Conservation (phyloP, 2,888 invertebrate species). For the Gonocerus acuteangulatus region DNA sequence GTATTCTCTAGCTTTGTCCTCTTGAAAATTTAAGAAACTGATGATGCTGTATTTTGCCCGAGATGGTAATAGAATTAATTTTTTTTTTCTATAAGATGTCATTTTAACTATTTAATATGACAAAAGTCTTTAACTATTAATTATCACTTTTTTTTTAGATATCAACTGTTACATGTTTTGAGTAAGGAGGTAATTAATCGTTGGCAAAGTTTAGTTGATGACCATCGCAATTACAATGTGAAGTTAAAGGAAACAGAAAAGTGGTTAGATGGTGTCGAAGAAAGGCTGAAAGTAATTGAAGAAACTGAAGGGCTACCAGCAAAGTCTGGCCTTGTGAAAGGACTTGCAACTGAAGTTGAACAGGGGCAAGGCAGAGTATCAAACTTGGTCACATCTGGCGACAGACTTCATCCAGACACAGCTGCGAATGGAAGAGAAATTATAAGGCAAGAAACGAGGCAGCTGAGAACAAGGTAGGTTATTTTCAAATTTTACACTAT, state of each 20-base stretch:
- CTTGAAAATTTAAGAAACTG: too few species aligned
- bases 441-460: slow-evolving; percentile 74
- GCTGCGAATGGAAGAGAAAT: slow-evolving; percentile 83
- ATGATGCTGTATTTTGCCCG: too few species aligned
- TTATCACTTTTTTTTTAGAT: too few species aligned
- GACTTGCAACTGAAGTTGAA: slow-evolving; percentile 69
- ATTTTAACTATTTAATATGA: too few species aligned
- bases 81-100: too few species aligned
- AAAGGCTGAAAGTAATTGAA: slow-evolving; percentile 57
- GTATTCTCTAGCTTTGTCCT: too few species aligned
- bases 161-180: slow-evolving; percentile 68
- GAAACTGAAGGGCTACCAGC: slow-evolving; percentile 53
- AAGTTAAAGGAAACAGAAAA: slow-evolving; percentile 64
- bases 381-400: slow-evolving; percentile 67
- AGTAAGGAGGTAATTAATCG: slow-evolving; percentile 80
- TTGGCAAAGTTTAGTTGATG: slow-evolving; percentile 73
- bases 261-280: slow-evolving; percentile 72
- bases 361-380: slow-evolving; percentile 63
- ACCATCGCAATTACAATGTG: slow-evolving; percentile 70
- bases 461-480: slow-evolving; percentile 48
- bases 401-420: slow-evolving; percentile 86
- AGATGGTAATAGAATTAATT: too few species aligned
- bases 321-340: slow-evolving; percentile 60
- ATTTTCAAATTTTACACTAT: not conserved
- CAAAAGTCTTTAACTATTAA: too few species aligned